Base-by-base conservation (phyloP, 2,888 invertebrate species). In the Melanotus villosus region DNA sequence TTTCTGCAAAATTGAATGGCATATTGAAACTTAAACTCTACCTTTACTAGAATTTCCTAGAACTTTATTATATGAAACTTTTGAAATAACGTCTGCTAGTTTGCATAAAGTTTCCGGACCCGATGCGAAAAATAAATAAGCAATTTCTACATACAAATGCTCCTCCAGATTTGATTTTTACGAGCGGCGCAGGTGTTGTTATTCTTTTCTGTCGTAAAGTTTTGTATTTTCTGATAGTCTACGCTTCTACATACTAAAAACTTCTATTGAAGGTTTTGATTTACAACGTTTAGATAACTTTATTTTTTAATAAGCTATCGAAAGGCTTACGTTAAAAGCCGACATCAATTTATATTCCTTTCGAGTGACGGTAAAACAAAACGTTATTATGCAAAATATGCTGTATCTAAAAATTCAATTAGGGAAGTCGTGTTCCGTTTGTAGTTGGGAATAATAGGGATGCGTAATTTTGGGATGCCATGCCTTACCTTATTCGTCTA, bases 81-180 rank as follows among this genome's bases (percentile, higher is more conserved):
- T 32, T 5, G 52, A 52, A 52, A 32, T 32, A 18, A 7, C 26
- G 16, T n/a, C 9, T 7, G n/a, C 12, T 52, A 18, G 4, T 52
- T 52, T 52, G 32, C 52, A 52, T 30, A 52, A 16, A 32, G 52
- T 32, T 21, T 26, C 12, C 21, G 18, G 21, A n/a, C 19, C 32
- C 52, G 30, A 32, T 52, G 32, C 12, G 32, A 52, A 52, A n/a
- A 14, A 52, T 52, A 67, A 67, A 62, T 67, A 67, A 54, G 62
- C 60, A 12, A 21, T 19, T 54, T 41, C 19, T 52, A 59, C 30
- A 45, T 34, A 52, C 43, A 68, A 63, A 59, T 26, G 38, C 18
- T 58, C 58, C 52, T 52, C 50, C 64, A 52, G 63, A 64, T 68
- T 64, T 68, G 66, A 56, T 70, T 70, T 70, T 70, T 70, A 70